phyloP scores from a whole-genome alignment of 1,140 invertebrate species.

The Drosophila insularis region DNA sequence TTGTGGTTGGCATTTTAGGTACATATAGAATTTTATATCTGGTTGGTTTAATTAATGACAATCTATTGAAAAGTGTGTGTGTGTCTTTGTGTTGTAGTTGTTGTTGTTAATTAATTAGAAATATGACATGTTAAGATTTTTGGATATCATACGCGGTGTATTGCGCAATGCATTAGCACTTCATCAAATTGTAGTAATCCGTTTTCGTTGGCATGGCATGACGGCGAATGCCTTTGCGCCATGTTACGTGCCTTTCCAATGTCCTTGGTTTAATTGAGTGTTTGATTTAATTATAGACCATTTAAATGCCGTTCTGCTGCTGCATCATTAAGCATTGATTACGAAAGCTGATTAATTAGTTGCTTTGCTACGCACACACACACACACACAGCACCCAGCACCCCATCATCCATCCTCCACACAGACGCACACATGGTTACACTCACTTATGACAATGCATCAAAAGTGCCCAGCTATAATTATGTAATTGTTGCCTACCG shows the following conservation, averaged over 20 bases:
- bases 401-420: too few relatives aligned
- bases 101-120: slow-evolving; percentile 1
- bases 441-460: slow-evolving; percentile 40
- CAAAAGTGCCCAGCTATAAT: slow-evolving; percentile 65
- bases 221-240: slow-evolving; percentile 3
- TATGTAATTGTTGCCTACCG: slow-evolving; percentile 59
- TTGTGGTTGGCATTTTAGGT: slow-evolving; percentile 52
- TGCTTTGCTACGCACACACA: slow-evolving; percentile 24
- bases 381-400: background rate
- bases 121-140: slow-evolving; percentile 10
- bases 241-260: slow-evolving; percentile 30
- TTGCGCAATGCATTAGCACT: slow-evolving; percentile 44
- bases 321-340: slow-evolving; percentile 77
- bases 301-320: slow-evolving; percentile 62
- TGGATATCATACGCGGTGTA: background rate
- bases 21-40: slow-evolving; percentile 21
- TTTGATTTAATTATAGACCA: slow-evolving; percentile 77
- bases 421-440: background rate
- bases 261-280: slow-evolving; percentile 65
- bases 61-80: background rate
- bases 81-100: background rate
- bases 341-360: slow-evolving; percentile 73
- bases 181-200: slow-evolving; percentile 46
- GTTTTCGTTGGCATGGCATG: slow-evolving; percentile 22
- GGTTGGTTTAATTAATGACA: slow-evolving; percentile 58